Percentiles rank a stretch among this genome's conserved stretches.
Evolutionary conservation across 2,888 invertebrate species (phyloP).

Genomic region (Himalopsyche japonica): DNA sequence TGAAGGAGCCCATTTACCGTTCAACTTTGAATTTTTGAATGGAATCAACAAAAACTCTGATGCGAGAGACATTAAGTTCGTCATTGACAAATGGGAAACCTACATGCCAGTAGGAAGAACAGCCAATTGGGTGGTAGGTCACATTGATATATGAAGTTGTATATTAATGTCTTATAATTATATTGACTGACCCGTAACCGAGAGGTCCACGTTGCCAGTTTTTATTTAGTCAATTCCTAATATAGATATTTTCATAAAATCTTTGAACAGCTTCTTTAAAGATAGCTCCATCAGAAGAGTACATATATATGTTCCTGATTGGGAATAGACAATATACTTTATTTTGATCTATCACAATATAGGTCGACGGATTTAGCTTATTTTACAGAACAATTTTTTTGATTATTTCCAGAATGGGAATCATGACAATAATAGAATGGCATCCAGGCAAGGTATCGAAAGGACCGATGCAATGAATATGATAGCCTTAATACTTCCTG

Average conservation of each 20-base stretch:
- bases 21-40: constrained; percentile 66
- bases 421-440: constrained; percentile 68
- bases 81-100: constrained; percentile 61
- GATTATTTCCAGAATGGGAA: constrained; percentile 62
- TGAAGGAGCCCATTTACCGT: constrained; percentile 64
- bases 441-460: constrained; percentile 65
- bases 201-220: too few relatives aligned
- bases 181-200: too few relatives aligned
- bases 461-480: constrained; percentile 79
- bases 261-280: too few relatives aligned
- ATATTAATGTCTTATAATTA: too few relatives aligned
- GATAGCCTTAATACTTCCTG: constrained; percentile 78
- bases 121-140: constrained; percentile 70
- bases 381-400: not conserved
- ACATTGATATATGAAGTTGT: too few relatives aligned
- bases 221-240: too few relatives aligned
- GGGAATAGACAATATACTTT: too few relatives aligned
- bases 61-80: constrained; percentile 56
- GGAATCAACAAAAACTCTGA: constrained; percentile 55
- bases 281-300: too few relatives aligned
- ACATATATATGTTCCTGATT: too few relatives aligned
- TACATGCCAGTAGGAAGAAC: constrained; percentile 58
- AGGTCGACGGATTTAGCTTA: too few relatives aligned
- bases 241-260: too few relatives aligned
- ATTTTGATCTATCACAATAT: too few relatives aligned